Base-by-base conservation (phyloP, 2,888 invertebrate species). In the Cryptophagus acutangulus region DNA sequence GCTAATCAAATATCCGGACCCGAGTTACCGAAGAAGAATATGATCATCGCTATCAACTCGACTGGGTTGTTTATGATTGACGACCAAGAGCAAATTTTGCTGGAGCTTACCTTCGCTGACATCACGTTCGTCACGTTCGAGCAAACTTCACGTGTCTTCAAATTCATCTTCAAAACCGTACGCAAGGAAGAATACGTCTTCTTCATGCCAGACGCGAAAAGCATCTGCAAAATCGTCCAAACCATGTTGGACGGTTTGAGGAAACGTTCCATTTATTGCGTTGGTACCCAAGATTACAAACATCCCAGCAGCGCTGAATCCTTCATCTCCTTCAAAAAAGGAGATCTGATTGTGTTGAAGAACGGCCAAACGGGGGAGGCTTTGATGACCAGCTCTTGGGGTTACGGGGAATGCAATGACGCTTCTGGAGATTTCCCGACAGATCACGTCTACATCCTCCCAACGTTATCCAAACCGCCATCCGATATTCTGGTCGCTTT, bases 1-100 rank as follows among this genome's bases (percentile, higher is more conserved):
- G 92, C 88, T 0, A 75, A 85, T n/a, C 84, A 84, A 62, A 69
- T 79, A 33, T 80, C 82, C 45, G 87, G 86, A 8, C 81, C 83
- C 0, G 73, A 75, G 17, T 73, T 84, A 4, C 72, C 74, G 4
- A 79, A 77, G 52, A 78, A 82, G 53, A 82, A 90, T 54, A 78
- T 93, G 13, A 89, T 96, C 38, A 83, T 96, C 48, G 95, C 94
- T 2, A 82, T 96, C 2, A 96, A 96, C 69, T 92, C 92, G 81
- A 88, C 87, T 1, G 95, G 95, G 1, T 80, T 95, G 37, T 93
- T 87, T 61, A 84, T 95, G 39, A 87, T 93, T 0, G 93, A 94
- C 68, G 89, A 93, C 66, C 81, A 87, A 55, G 94, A 95, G 67
- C 87, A 88, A 65, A 87, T 95, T 49, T 74, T 95, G 30, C 72